A percentile compares a stretch with the other conserved stretches of the same genome.
Evolutionary conservation across 2,797 vertebrate species (phyloP).

Genomic region (Rhinogobio ventralis): DNA sequence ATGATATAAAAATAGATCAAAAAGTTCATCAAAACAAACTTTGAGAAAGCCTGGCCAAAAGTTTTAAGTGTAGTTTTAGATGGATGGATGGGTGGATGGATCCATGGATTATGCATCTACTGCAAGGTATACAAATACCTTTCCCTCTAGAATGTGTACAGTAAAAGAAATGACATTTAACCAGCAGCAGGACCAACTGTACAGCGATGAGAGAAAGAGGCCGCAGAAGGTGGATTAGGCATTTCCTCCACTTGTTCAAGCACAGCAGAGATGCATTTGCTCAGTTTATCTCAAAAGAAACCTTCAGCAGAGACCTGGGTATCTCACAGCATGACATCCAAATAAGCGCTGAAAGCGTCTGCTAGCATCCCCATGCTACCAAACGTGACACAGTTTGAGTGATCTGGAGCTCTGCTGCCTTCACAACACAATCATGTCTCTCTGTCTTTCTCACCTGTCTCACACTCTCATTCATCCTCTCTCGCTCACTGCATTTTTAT

Average conservation of each 20-base stretch:
- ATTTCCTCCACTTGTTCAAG: neutral
- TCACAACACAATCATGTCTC: neutral
- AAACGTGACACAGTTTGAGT: neutral
- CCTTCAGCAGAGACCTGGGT: neutral
- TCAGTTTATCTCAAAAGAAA: constrained; percentile 12
- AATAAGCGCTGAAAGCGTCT: neutral
- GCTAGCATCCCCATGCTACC: too few species aligned
- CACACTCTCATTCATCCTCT: neutral
- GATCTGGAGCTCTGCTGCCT: neutral
- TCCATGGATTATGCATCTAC: neutral
- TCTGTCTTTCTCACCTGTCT: constrained; percentile 20
- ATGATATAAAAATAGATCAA: neutral
- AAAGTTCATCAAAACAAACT: too few species aligned
- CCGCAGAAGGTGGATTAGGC: constrained; percentile 19
- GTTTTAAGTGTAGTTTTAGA: neutral
- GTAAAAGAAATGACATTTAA: neutral
- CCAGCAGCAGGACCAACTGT: neutral
- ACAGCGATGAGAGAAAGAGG: constrained; percentile 48
- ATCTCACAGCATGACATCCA: constrained; percentile 3
- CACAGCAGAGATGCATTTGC: neutral
- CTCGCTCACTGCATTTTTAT: neutral
- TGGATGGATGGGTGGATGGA: too few species aligned
- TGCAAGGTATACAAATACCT: neutral
- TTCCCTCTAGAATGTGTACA: neutral
- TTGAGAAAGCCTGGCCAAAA: neutral